Evolutionary conservation across 2,888 invertebrate genomes (phyloP).

Genomic region (Invenusta paracnida): DNA sequence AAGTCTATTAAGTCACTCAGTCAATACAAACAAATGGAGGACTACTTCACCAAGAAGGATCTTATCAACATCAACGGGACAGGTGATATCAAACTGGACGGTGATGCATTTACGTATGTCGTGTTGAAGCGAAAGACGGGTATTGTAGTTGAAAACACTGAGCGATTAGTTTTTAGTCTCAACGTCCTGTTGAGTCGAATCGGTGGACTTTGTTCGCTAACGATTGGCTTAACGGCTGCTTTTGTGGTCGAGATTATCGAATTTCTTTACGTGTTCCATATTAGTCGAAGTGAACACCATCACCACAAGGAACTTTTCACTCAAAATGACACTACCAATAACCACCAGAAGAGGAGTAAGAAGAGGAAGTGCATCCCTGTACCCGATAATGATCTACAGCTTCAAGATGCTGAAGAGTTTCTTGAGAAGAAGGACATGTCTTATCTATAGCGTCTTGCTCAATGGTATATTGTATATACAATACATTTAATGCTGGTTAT

Average conservation of each 20-base stretch:
- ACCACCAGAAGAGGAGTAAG: neutral
- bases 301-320: neutral
- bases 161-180: constrained; percentile 36
- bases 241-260: constrained; percentile 44
- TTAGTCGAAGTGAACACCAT: neutral
- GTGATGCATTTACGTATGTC: constrained; percentile 42
- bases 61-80: neutral
- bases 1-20: neutral
- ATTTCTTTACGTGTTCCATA: constrained; percentile 36
- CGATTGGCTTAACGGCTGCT: constrained; percentile 43
- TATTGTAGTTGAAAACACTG: constrained; percentile 33
- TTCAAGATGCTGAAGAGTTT: neutral
- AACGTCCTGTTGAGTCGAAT: constrained; percentile 43
- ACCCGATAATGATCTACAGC: neutral
- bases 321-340: neutral
- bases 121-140: constrained; percentile 42
- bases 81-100: neutral
- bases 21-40: neutral
- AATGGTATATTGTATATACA: no score
- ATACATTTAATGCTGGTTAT: no score
- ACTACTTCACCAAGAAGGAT: neutral
- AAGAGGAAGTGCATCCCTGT: no score
- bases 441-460: neutral
- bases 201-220: constrained; percentile 45
- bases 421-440: neutral